Evolutionary conservation across 2,888 invertebrate species (phyloP).

Genomic region (Stenchaetothrips biformis): DNA sequence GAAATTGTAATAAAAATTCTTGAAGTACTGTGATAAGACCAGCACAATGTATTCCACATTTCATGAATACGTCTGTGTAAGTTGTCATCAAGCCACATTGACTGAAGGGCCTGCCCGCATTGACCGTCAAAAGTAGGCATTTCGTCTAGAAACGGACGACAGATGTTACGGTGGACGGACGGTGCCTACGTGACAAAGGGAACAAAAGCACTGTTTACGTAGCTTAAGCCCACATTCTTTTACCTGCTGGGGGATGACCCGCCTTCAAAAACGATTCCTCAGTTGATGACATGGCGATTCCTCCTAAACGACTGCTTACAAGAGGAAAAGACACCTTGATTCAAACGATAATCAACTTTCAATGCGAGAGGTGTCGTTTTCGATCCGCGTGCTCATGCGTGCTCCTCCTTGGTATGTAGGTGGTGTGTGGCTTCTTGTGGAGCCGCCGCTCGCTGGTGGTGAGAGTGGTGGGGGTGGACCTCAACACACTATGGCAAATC

Average conservation of each 20-base stretch:
- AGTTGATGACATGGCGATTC: slow-evolving; percentile 51
- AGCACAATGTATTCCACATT: background rate
- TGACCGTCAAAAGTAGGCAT: too few relatives aligned
- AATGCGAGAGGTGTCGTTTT: background rate
- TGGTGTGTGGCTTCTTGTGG: too few relatives aligned
- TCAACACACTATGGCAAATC: too few relatives aligned
- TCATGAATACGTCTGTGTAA: background rate
- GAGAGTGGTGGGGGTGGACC: too few relatives aligned
- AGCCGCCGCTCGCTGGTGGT: too few relatives aligned
- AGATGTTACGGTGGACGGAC: slow-evolving; percentile 12
- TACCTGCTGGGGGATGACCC: slow-evolving; percentile 89
- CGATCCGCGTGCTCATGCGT: background rate
- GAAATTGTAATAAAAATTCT: background rate
- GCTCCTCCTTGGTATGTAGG: too few relatives aligned
- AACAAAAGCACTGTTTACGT: slow-evolving; percentile 40
- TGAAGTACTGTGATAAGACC: background rate
- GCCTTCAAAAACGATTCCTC: slow-evolving; percentile 69
- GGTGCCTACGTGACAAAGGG: slow-evolving; percentile 20
- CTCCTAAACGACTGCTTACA: background rate
- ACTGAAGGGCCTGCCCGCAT: too few relatives aligned
- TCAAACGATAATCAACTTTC: background rate
- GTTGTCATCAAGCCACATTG: background rate
- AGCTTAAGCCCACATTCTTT: slow-evolving; percentile 40
- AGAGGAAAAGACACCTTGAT: background rate
- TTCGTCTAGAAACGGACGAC: slow-evolving; percentile 26